Evolutionary conservation across 1,140 invertebrate species (phyloP), one percentile per base, ranked within the genome.

Genomic region (Aphelenchoides fujianensis): DNA sequence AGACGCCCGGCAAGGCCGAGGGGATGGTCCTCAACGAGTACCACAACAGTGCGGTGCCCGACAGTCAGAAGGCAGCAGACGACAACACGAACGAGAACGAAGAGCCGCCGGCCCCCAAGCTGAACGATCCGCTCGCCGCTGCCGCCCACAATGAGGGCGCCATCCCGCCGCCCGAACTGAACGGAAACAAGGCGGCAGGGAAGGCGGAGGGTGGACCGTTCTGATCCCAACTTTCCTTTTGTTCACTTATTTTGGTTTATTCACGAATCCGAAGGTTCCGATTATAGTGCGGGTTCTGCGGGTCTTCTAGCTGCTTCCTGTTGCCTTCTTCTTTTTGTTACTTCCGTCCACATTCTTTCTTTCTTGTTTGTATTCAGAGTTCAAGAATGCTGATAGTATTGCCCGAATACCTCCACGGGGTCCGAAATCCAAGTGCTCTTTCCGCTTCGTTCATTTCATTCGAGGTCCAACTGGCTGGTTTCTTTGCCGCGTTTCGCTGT

Each of bases 31-130:
- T 72, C 30, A 81, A 34, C 28, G 76, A 78, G 48, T 78, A 75
- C 52, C 76, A 78, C 73, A 78, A 78, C 36, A 32, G 23, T 19
- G 23, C 19, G 19, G 77, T 77, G 7, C 27, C 70, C 23, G 59
- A 89, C 12, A 75, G 76, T 48, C 57, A 75, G 23, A 74, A 76
- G n/a, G 57, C 53, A 2, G 64, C 69, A 27, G 62, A 62, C 3
- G 74, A 64, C 63, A n/a, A n/a, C n/a, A n/a, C n/a, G n/a, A n/a
- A n/a, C n/a, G 57, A 73, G 5, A 68, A 69, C 48, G 36, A 37
- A 19, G 31, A 68, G 90, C 91, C 93, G 7, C 55, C 5, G 34
- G 5, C 5, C 27, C 41, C 23, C 41, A 48, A 48, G 12, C 12
- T 12, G 41, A 59, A 59, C 5, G 55, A 59, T 5, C 5, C 19